A percentile compares a stretch with the other conserved stretches of the same genome.
Conservation (phyloP, 2,113 vertebrate species). For the Austrofundulus limnaeus region DNA sequence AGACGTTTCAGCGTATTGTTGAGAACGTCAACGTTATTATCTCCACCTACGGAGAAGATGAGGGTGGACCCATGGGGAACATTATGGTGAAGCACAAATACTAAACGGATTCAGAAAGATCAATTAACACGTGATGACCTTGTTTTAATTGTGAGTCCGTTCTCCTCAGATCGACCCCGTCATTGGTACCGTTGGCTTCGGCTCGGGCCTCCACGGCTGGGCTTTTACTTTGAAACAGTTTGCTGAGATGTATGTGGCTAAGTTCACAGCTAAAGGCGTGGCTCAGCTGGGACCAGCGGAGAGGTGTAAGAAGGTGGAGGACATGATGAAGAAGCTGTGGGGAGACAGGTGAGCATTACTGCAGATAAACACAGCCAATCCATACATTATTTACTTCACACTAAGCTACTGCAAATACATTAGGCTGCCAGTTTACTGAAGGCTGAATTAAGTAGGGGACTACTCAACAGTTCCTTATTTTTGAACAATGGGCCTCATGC, state of each 20-base stretch:
- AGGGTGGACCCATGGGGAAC: slow-evolving; percentile 92
- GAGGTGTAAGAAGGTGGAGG: slow-evolving; percentile 93
- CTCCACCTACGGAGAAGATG: slow-evolving; percentile 93
- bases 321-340: slow-evolving; percentile 99
- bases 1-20: slow-evolving; percentile 94
- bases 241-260: slow-evolving; percentile 95
- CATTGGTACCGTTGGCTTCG: slow-evolving; percentile 90
- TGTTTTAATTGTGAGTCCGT: background rate
- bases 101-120: background rate
- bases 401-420: too few relatives aligned
- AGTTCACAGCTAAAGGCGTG: slow-evolving; percentile 90
- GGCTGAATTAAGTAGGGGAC: too few relatives aligned
- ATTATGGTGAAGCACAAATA: slow-evolving; percentile 86
- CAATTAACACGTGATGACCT: background rate
- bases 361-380: background rate
- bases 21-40: slow-evolving; percentile 96
- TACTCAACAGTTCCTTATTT: too few relatives aligned
- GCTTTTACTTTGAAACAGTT: slow-evolving; percentile 99
- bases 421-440: too few relatives aligned
- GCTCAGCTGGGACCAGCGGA: slow-evolving; percentile 80
- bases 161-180: slow-evolving; percentile 87
- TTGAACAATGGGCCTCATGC: too few relatives aligned
- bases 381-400: too few relatives aligned
- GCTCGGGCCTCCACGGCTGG: slow-evolving; percentile 95
- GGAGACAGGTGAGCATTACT: slow-evolving; percentile 84